A percentile compares a stretch with the other conserved stretches of the same genome.
Conservation (phyloP, 2,888 invertebrate species). For the Phalangium opilio region DNA sequence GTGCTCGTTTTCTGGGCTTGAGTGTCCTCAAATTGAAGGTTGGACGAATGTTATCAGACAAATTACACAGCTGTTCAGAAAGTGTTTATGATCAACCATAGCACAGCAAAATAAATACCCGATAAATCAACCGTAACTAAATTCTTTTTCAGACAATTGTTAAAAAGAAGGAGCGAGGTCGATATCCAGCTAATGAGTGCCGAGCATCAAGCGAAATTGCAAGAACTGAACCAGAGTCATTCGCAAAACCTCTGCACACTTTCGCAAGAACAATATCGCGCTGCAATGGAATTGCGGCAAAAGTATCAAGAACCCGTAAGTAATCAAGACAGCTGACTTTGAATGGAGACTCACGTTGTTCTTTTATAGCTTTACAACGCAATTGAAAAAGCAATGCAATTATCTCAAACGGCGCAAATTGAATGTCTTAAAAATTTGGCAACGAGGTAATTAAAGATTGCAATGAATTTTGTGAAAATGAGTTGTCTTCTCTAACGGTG, state of each 20-base stretch:
- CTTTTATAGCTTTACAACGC: conserved; percentile 26
- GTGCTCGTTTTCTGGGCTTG: too few species aligned
- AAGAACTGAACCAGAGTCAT: conserved; percentile 28
- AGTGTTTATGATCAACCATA: too few species aligned
- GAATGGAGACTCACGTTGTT: neutral
- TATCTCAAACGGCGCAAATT: conserved; percentile 62
- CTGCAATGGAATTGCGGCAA: conserved; percentile 59
- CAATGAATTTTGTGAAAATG: neutral
- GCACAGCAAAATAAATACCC: too few species aligned
- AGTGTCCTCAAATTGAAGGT: too few species aligned
- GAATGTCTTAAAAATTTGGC: conserved; percentile 48
- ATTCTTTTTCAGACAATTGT: conserved; percentile 11
- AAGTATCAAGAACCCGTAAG: conserved; percentile 59
- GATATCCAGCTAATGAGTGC: conserved; percentile 16
- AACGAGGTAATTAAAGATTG: neutral
- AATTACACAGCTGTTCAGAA: too few species aligned
- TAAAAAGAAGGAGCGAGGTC: conserved; percentile 20
- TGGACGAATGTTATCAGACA: too few species aligned
- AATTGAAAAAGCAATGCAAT: conserved; percentile 62
- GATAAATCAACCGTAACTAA: too few species aligned
- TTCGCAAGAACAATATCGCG: conserved; percentile 45
- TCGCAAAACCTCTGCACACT: conserved; percentile 27
- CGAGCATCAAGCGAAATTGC: conserved; percentile 21
- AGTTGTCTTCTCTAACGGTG: conserved; percentile 2
- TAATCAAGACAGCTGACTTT: too few species aligned